phyloP scores from a whole-genome alignment of 2,888 invertebrate genomes.

The Diaprepes abbreviatus region DNA sequence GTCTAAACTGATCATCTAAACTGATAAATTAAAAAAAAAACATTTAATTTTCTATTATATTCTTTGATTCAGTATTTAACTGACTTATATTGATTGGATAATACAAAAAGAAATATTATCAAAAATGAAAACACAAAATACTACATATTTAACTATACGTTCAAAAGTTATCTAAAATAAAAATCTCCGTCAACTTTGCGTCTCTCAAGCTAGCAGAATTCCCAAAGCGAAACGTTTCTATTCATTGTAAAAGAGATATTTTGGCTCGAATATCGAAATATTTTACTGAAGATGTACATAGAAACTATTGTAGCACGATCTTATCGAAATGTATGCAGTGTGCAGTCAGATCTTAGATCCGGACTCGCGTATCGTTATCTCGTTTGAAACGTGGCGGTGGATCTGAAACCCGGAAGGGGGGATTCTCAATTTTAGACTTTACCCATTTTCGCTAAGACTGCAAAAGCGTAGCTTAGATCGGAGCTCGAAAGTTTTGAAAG shows the following conservation, averaged over 20 bases:
- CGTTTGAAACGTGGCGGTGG: slow-evolving; percentile 55
- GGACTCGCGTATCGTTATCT: slow-evolving; percentile 54
- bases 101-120: too few species aligned
- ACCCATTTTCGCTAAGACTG: slow-evolving; percentile 51
- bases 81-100: too few species aligned
- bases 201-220: slow-evolving; percentile 1
- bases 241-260: slow-evolving; percentile 51
- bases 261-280: slow-evolving; percentile 53
- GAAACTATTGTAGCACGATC: slow-evolving; percentile 57
- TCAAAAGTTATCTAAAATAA: slow-evolving; percentile 15
- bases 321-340: slow-evolving; percentile 59
- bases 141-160: too few species aligned
- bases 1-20: too few species aligned
- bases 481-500: slow-evolving; percentile 56
- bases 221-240: slow-evolving; percentile 29
- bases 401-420: slow-evolving; percentile 54
- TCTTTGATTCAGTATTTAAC: too few species aligned
- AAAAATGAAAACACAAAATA: too few species aligned
- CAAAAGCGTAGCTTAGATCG: slow-evolving; percentile 48
- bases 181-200: slow-evolving; percentile 1
- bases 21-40: too few species aligned
- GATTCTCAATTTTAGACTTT: slow-evolving; percentile 52
- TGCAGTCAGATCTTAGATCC: slow-evolving; percentile 56
- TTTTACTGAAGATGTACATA: slow-evolving; percentile 49
- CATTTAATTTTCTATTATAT: too few species aligned